Base-by-base conservation (phyloP, 2,113 vertebrate species). In the Paracanthobrama guichenoti region DNA sequence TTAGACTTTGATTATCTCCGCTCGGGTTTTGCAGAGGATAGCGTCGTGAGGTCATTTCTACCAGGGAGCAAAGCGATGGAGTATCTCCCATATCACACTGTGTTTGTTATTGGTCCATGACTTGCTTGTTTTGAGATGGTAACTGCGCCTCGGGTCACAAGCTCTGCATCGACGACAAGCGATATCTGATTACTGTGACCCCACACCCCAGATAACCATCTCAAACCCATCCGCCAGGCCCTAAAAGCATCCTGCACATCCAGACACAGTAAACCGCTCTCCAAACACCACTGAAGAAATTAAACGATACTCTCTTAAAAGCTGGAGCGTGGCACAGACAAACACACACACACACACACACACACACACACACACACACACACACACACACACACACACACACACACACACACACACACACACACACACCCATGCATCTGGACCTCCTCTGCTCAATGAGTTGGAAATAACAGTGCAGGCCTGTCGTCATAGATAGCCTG, bases 121-220 rank as follows among this genome's bases (percentile, higher is more conserved):
- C 82, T 87, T 82, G 86, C 86, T 86, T 89, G 86, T 89, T 86
- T 86, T 87, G 81, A 89, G 69, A 86, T 69, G 82, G 84, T 87
- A 75, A 89, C 81, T 85, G 80, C 85, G 62, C 62, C 80, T 81
- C 83, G 64, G 84, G 88, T 76, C 84, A 83, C 84, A 83, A 87
- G 85, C 88, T 87, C 64, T 71, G 83, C 79, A 81, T 76, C 80
- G 74, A 77, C 77, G 53, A 81, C 71, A 74, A 82, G 83, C 44
- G 57, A 74, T 64, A 86, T 89, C 82, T 84, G 39, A 78, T 89
- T 89, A 89, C 88, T 13, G 50, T 80, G 77, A 81, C 81, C 88
- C 74, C 48, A 57, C 28, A 35, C 64, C 82, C 71, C 46, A 86
- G 86, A 89, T 86, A 86, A 85, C 73, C 81, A 89, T 87, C 86